Evolutionary conservation across 2,888 invertebrate species (phyloP), one percentile per base, ranked within the genome.

Genomic region (Julus scanicus): DNA sequence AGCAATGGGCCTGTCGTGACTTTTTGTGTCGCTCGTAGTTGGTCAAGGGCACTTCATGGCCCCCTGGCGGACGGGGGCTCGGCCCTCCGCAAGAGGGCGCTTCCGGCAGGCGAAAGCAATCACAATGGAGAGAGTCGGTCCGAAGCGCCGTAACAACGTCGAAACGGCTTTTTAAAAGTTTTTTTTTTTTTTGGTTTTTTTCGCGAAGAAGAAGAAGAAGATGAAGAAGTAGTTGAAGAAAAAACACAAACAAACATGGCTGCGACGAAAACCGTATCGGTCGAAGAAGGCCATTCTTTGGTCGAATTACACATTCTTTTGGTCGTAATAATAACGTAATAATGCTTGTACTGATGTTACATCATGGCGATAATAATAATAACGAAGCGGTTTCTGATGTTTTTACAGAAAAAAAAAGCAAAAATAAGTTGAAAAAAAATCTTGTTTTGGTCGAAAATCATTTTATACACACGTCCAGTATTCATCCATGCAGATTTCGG

Each of bases 211-310:
- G 44, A 44, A 44, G 44, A 44, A 44, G 44, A 44, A 80, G 37
- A 80, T 53, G 53, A 44, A 71, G 8, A 20, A 71, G 44, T 44
- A 44, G 44, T 44, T 8, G 37, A 80, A 37, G 3, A 3, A 15
- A 37, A 37, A 80, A 80, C 37, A 37, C 37, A 20, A 71, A 37
- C 80, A 29, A 37, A 37, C 13, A 37, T 80, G 13, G 9, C 13
- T 37, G 37, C 80, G 37, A 53, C 53, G 11, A 53, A 71, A 71
- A 71, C 71, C 71, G 71, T 71, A 71, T 9, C 9, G 37, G 80
- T 80, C 80, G 80, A 80, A 80, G 80, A 80, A 80, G 80, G 80
- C 80, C 80, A 37, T 80, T 80, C 80, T 80, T 80, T 80, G 80
- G 80, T 80, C 80, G 80, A 80, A 20, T 80, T 80, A 80, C 80